A percentile compares a stretch with the other conserved stretches of the same genome.
These are phyloP conservation scores for Clytia hemisphaerica DNA, from an alignment of 30 jellyfish, hydroid and myxozoan species.

Conservation along the genomic window DNA sequence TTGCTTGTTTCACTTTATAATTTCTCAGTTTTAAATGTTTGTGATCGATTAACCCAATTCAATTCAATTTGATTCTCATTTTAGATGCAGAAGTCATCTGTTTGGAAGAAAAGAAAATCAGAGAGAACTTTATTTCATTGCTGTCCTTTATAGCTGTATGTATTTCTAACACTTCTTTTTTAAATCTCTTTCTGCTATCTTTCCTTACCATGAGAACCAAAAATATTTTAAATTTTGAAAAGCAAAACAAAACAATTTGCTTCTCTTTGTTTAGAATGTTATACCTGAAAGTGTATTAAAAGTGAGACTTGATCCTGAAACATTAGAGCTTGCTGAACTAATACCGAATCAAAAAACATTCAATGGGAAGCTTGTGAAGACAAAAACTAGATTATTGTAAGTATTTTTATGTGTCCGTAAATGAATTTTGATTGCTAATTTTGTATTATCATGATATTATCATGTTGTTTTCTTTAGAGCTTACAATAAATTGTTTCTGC, in stretches of 20 bases:
- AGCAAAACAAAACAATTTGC: background rate
- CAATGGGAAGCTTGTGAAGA: constrained; percentile 82
- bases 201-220: background rate
- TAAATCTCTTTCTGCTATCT: background rate
- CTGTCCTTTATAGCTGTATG: constrained; percentile 63
- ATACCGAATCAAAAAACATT: constrained; percentile 58
- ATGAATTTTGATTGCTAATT: background rate
- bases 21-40: too few species aligned
- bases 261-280: constrained; percentile 16
- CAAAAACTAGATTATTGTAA: constrained; percentile 92
- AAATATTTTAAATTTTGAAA: background rate
- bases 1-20: too few species aligned
- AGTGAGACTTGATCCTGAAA: constrained; percentile 93
- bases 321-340: constrained; percentile 73
- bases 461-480: background rate
- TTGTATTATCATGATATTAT: background rate
- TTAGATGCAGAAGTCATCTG: constrained; percentile 79
- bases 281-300: constrained; percentile 75
- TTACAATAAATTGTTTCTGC: background rate
- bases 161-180: background rate
- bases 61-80: background rate
- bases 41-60: too few species aligned
- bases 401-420: too few species aligned
- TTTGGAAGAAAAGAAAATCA: constrained; percentile 50
- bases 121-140: constrained; percentile 61